phyloP scores from a whole-genome alignment of 2,113 vertebrate species.

The Pteropus alecto region DNA sequence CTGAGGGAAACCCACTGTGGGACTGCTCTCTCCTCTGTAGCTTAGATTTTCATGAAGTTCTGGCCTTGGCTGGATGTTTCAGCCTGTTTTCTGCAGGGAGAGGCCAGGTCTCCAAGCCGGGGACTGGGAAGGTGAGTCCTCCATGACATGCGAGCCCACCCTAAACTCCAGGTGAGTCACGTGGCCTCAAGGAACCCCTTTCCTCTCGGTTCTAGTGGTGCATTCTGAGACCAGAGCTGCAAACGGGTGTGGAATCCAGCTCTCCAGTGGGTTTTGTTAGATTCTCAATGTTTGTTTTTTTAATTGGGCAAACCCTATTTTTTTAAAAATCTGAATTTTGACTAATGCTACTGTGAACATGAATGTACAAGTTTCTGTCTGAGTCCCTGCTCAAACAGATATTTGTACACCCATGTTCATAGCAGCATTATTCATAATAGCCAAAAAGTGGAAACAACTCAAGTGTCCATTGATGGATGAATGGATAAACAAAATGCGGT shows the following conservation, averaged over 20 bases:
- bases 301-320: neutral
- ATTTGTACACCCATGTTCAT: neutral
- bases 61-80: neutral
- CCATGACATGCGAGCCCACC: neutral
- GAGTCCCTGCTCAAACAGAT: neutral
- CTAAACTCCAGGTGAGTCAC: neutral
- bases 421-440: neutral
- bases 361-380: neutral
- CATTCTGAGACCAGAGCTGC: neutral
- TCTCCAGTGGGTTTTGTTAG: neutral
- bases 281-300: neutral
- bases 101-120: neutral
- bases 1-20: neutral
- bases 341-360: neutral
- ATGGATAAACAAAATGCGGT: no score
- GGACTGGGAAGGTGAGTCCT: no score
- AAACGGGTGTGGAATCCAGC: neutral
- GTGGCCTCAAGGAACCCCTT: neutral
- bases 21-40: neutral
- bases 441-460: neutral
- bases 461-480: neutral
- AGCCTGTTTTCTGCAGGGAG: neutral
- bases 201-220: neutral
- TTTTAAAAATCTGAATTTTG: neutral
- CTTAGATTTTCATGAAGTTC: no score